Evolutionary conservation across 2,797 vertebrate genomes (phyloP).

Genomic region (Acipenser ruthenus): DNA sequence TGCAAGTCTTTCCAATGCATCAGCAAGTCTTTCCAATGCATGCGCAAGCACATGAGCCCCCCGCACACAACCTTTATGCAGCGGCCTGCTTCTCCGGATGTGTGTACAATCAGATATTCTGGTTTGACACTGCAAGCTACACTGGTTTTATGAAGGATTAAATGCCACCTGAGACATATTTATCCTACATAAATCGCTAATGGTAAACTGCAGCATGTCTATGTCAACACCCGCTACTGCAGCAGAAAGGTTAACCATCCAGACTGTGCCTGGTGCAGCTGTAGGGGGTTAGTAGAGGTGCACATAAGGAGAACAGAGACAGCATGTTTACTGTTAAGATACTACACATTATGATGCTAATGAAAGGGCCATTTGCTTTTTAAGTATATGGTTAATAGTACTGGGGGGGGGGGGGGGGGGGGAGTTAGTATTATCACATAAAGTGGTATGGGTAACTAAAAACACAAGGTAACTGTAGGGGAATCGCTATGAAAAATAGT

Average conservation of each 20-base stretch:
- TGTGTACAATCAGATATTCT: constrained; percentile 54
- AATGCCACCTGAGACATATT: constrained; percentile 69
- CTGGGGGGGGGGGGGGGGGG: no score
- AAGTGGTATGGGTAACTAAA: no score
- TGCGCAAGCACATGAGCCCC: constrained; percentile 35
- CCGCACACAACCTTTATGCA: constrained; percentile 33
- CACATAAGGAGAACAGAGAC: no score
- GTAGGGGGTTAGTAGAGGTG: no score
- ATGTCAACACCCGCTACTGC: constrained; percentile 53
- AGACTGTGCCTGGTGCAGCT: constrained; percentile 30
- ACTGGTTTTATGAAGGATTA: constrained; percentile 66
- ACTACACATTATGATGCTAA: no score
- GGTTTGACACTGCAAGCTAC: constrained; percentile 66
- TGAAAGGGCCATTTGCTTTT: no score
- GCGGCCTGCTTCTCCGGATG: constrained; percentile 60
- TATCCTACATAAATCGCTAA: constrained; percentile 66
- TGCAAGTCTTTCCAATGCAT: no score
- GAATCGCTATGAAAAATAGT: no score
- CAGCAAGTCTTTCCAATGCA: constrained; percentile 16
- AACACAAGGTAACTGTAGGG: no score
- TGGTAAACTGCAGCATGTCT: constrained; percentile 60
- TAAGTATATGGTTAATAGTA: no score
- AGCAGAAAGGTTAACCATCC: constrained; percentile 59
- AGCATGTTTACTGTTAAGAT: no score
- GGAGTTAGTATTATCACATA: no score